Base-by-base conservation (phyloP, 2,113 vertebrate genomes). In the Oreochromis aureus region DNA sequence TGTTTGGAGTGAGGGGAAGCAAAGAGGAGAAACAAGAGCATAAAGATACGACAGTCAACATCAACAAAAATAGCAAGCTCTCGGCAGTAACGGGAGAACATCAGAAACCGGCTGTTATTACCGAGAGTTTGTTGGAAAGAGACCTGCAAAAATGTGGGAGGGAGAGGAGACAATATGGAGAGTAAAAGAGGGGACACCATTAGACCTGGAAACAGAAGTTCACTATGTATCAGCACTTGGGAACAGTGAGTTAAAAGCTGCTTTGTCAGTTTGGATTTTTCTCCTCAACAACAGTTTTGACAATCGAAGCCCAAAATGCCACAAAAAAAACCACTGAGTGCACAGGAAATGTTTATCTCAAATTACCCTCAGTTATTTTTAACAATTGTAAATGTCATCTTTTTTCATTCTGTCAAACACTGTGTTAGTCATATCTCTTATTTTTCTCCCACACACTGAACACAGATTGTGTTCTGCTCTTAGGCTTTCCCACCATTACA, bases 361-460 rank as follows among this genome's bases (percentile, higher is more conserved):
- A 44, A 54, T 90, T 59, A 41, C 22, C 24, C 36, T 59, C 19
- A 8, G 71, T 88, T 90, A 85, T 88, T 83, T 85, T 83, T 83
- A 80, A 83, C 58, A 9, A 4, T 22, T 44, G 10, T 46, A 59
- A 48, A 58, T 73, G 30, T 82, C 79, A 82, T n/a, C 18, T 81
- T 83, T 73, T 81, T 81, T 9, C 3, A 54, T 55, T 71, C 15
- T n/a, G 10, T 55, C 61, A 76, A 39, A 54, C 11, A 56, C 34
- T 86, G 73, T 6, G 15, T 80, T 56, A 48, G 81, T 84, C 78
- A 84, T 79, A 44, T 27, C 13, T 80, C 44, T 16, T 39, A 7
- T 39, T 63, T 76, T 51, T 48, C 83, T 61, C 61, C 80, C 82
- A 85, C 44, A 41, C 83, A 48, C 22, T 32, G 36, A 85, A 69